These are phyloP conservation scores for Serrognathus titanus DNA, from an alignment of 2,888 invertebrate genomes.

Conservation along the genomic window DNA sequence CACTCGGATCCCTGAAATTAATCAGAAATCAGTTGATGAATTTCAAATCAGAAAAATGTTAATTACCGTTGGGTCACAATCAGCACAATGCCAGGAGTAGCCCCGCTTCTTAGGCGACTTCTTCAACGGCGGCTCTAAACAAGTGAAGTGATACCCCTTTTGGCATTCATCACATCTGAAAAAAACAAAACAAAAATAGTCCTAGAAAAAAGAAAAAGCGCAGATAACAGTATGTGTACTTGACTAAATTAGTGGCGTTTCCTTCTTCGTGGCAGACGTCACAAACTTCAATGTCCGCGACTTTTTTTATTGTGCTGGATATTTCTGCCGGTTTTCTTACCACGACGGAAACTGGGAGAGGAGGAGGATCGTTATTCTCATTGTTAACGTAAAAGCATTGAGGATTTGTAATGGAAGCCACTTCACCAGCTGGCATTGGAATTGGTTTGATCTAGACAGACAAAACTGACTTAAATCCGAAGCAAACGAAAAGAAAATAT, in stretches of 20 bases:
- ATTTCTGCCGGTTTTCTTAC: constrained; percentile 14
- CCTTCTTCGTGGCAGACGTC: constrained; percentile 65
- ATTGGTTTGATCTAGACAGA: constrained; percentile 67
- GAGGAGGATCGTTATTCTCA: constrained; percentile 57
- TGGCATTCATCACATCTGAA: constrained; percentile 86
- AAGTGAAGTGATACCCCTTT: constrained; percentile 87
- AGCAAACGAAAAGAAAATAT: no score
- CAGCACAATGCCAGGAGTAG: constrained; percentile 94
- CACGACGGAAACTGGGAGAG: constrained; percentile 24
- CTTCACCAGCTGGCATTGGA: constrained; percentile 72
- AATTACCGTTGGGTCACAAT: constrained; percentile 85
- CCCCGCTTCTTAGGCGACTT: constrained; percentile 92
- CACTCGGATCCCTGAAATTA: no score
- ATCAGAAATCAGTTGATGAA: no score
- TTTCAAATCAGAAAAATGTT: no score
- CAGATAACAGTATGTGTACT: constrained; percentile 46
- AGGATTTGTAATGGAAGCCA: constrained; percentile 60
- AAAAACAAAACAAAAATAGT: background rate
- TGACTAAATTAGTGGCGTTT: constrained; percentile 63
- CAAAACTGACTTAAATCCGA: background rate
- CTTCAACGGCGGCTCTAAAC: constrained; percentile 89
- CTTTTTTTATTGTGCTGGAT: constrained; percentile 6
- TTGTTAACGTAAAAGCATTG: constrained; percentile 77
- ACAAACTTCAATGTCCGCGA: constrained; percentile 50
- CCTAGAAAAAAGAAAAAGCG: background rate